phyloP scores from a whole-genome alignment of 2,888 invertebrate genomes.

The Polydrusus pterygomalis region DNA sequence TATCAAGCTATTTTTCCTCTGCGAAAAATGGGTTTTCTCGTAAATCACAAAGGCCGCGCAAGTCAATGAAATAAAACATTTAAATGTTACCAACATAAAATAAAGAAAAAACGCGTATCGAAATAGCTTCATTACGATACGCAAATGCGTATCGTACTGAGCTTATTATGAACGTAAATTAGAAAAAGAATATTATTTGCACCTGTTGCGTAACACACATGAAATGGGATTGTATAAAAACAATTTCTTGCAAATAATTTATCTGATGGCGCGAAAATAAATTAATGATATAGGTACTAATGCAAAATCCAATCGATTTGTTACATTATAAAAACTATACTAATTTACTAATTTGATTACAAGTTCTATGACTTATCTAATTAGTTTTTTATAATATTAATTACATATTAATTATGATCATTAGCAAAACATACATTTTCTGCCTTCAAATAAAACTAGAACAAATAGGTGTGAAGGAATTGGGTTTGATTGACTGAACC shows the following conservation, averaged over 20 bases:
- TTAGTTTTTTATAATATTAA: conserved; percentile 4
- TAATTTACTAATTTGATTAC: conserved; percentile 31
- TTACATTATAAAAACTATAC: conserved; percentile 28
- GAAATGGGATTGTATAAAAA: too few relatives aligned
- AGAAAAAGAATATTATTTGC: too few relatives aligned
- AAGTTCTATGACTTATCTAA: background rate
- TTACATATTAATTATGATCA: background rate
- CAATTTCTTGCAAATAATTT: background rate
- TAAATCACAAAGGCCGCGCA: too few relatives aligned
- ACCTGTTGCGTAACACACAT: too few relatives aligned
- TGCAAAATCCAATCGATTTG: background rate
- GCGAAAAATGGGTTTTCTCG: too few relatives aligned
- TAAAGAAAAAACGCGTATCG: too few relatives aligned
- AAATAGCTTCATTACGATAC: too few relatives aligned
- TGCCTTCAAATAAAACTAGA: background rate
- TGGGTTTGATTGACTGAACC: background rate
- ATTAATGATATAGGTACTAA: background rate
- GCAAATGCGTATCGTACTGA: too few relatives aligned
- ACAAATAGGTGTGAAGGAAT: background rate
- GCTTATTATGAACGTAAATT: too few relatives aligned
- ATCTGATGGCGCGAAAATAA: background rate
- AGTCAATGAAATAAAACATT: too few relatives aligned
- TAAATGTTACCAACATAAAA: too few relatives aligned
- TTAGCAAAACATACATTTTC: background rate
- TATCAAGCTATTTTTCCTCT: too few relatives aligned